Percentiles rank a stretch among this genome's conserved stretches.
Evolutionary conservation across 2,113 vertebrate genomes (phyloP).

Genomic region (Hippoglossus stenolepis): DNA sequence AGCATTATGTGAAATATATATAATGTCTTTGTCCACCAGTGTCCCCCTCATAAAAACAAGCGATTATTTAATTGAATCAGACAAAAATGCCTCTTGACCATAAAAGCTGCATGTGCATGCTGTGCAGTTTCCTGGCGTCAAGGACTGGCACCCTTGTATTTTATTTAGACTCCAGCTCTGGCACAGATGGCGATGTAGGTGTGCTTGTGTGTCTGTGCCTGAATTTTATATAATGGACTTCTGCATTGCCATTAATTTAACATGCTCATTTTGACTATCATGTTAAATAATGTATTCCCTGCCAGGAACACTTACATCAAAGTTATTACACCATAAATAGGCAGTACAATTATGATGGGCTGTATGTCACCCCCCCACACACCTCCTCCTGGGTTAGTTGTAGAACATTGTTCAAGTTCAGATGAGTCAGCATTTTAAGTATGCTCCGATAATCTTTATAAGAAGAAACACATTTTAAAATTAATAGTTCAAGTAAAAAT

Average conservation of each 20-base stretch:
- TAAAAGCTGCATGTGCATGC: conserved; percentile 2
- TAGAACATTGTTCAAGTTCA: background rate
- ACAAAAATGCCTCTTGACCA: background rate
- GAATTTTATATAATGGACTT: background rate
- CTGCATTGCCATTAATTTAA: background rate
- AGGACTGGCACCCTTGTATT: background rate
- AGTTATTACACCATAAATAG: background rate
- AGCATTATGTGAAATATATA: too few relatives aligned
- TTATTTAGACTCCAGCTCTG: background rate
- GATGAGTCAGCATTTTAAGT: background rate
- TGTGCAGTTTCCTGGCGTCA: background rate
- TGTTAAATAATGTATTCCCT: background rate
- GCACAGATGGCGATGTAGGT: background rate
- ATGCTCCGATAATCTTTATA: background rate
- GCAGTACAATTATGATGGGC: background rate
- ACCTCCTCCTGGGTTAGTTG: background rate
- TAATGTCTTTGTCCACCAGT: too few relatives aligned
- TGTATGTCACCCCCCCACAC: background rate
- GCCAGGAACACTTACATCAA: background rate
- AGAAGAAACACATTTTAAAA: background rate
- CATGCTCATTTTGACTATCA: background rate
- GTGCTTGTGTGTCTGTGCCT: background rate
- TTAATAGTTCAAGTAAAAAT: too few relatives aligned
- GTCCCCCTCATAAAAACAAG: background rate
- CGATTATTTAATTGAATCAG: background rate